These are phyloP conservation scores for Mareca penelope DNA, from an alignment of 2,797 vertebrate genomes.

Conservation along the genomic window DNA sequence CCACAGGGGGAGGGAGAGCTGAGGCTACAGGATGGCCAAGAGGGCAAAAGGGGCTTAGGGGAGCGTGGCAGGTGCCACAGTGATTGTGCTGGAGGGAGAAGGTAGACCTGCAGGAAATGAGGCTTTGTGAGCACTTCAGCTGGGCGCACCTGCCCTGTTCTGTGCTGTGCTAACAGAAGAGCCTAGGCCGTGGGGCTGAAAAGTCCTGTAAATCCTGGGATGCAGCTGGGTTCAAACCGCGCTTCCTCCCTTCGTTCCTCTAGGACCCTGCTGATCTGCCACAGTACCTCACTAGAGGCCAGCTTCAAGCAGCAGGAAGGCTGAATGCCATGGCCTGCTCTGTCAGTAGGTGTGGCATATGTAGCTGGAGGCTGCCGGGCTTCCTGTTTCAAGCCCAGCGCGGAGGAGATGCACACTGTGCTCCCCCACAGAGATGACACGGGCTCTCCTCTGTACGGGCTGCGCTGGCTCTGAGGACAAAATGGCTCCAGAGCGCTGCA, in stretches of 20 bases:
- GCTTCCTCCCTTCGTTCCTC: not conserved
- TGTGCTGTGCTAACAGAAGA: fast-evolving
- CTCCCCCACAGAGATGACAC: not conserved
- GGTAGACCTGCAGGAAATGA: not conserved
- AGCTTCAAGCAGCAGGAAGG: not conserved
- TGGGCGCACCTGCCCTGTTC: not conserved
- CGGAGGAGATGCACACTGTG: not conserved
- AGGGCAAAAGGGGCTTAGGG: not conserved
- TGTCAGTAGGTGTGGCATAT: not conserved
- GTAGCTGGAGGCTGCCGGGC: not conserved
- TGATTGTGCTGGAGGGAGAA: not conserved
- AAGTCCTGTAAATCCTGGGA: not conserved
- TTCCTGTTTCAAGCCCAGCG: not conserved
- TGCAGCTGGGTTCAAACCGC: not conserved
- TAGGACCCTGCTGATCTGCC: fast-evolving
- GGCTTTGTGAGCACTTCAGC: fast-evolving
- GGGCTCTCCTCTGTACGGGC: not conserved
- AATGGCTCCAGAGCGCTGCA: not conserved
- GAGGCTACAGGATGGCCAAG: not conserved
- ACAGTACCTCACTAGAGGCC: fast-evolving
- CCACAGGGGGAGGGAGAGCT: not conserved
- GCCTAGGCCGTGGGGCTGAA: fast-evolving
- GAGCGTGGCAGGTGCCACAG: fast-evolving
- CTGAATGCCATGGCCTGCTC: not conserved
- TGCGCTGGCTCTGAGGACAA: not conserved